These are phyloP conservation scores for Elysia crispata DNA, from an alignment of 2,888 invertebrate genomes.

Conservation along the genomic window DNA sequence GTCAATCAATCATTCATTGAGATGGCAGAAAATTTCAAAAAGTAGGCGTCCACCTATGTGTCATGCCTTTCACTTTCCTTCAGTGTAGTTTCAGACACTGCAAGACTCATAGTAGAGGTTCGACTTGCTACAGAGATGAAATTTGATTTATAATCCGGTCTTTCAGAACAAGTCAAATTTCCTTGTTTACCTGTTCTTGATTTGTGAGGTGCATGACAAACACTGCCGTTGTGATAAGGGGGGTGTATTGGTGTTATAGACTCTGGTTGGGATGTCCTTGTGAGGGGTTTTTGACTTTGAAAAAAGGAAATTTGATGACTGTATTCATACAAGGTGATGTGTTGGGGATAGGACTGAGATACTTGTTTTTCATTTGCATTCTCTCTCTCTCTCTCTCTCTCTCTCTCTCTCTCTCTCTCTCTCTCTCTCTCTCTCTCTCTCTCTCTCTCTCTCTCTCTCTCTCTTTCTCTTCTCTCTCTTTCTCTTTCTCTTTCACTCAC, in stretches of 20 bases:
- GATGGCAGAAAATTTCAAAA: too few relatives aligned
- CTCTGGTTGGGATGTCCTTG: background rate
- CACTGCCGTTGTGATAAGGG: too few relatives aligned
- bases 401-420: background rate
- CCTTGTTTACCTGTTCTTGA: too few relatives aligned
- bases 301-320: background rate
- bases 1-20: too few relatives aligned
- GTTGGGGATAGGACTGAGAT: background rate
- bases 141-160: too few relatives aligned
- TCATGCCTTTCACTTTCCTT: too few relatives aligned
- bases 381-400: background rate
- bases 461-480: background rate
- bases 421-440: background rate
- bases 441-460: slow-evolving; percentile 4
- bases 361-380: background rate
- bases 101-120: background rate
- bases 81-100: too few relatives aligned
- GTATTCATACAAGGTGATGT: background rate
- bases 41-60: too few relatives aligned
- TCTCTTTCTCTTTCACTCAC: background rate
- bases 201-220: too few relatives aligned
- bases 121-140: too few relatives aligned
- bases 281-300: background rate
- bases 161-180: too few relatives aligned
- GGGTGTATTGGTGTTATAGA: too few relatives aligned